A percentile compares a stretch with the other conserved stretches of the same genome.
phyloP scores from a whole-genome alignment of 2,888 invertebrate species.

The Automeris io region DNA sequence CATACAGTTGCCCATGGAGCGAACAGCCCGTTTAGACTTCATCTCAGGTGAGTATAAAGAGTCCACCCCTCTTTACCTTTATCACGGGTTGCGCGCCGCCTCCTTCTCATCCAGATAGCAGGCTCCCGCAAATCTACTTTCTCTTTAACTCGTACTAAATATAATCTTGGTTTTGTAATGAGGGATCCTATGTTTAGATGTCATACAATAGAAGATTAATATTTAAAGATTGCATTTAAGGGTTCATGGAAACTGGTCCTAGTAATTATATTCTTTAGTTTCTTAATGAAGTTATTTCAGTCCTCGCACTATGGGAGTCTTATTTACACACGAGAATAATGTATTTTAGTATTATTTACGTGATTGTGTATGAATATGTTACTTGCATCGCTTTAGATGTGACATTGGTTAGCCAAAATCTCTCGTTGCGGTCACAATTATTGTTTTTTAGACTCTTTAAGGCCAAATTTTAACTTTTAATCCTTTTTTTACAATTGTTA shows the following conservation, averaged over 20 bases:
- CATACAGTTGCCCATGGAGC: too few species aligned
- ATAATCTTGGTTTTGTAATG: too few species aligned
- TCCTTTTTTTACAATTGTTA: conserved; percentile 8
- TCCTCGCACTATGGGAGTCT: conserved; percentile 49
- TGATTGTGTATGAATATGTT: conserved; percentile 27
- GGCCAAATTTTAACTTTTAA: conserved; percentile 19
- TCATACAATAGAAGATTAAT: too few species aligned
- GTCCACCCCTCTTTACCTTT: too few species aligned
- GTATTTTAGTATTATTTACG: conserved; percentile 35
- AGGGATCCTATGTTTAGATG: too few species aligned
- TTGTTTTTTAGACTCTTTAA: conserved; percentile 18
- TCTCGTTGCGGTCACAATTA: conserved; percentile 24
- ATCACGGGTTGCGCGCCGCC: too few species aligned
- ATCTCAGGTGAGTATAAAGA: too few species aligned
- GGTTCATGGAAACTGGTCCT: conserved; percentile 6
- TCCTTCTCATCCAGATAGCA: too few species aligned
- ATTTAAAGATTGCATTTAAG: conserved; percentile 25
- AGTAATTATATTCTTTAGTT: background rate
- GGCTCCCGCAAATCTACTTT: too few species aligned
- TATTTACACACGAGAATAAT: conserved; percentile 43
- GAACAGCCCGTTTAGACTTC: too few species aligned
- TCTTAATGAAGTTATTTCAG: conserved; percentile 1
- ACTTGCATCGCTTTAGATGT: conserved; percentile 26
- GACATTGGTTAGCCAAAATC: conserved; percentile 15
- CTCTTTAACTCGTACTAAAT: too few species aligned